Percentiles rank a stretch among this genome's conserved stretches.
These are phyloP conservation scores for Danionella dracula DNA, from an alignment of 2,797 vertebrate genomes.

Conservation along the genomic window DNA sequence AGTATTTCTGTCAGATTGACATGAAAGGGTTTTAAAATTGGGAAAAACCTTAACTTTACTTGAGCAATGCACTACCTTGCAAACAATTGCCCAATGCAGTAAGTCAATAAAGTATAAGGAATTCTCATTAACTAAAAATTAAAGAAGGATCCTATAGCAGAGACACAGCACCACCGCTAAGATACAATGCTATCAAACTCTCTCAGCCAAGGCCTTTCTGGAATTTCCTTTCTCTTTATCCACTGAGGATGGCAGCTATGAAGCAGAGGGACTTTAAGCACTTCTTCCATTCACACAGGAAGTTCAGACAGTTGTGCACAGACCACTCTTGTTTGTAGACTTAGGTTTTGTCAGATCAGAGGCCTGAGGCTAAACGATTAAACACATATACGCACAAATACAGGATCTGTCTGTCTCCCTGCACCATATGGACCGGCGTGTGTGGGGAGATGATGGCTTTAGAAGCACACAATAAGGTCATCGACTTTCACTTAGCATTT, in stretches of 20 bases:
- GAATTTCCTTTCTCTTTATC: slow-evolving; percentile 35
- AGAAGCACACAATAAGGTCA: slow-evolving; percentile 23
- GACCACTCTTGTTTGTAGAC: slow-evolving; percentile 36
- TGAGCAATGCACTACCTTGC: too few species aligned
- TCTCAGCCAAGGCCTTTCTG: slow-evolving; percentile 16
- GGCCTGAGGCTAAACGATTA: slow-evolving; percentile 37
- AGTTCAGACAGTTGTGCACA: slow-evolving; percentile 42
- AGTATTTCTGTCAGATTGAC: too few species aligned
- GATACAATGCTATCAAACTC: slow-evolving; percentile 29
- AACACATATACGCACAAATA: slow-evolving; percentile 33
- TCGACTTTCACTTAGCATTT: slow-evolving; percentile 25
- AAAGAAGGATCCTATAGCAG: too few species aligned
- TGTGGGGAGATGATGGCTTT: slow-evolving; percentile 1
- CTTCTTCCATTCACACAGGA: slow-evolving; percentile 29
- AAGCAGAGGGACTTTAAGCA: slow-evolving; percentile 27
- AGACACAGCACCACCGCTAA: neutral
- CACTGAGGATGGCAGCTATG: slow-evolving; percentile 9
- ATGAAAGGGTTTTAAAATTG: too few species aligned
- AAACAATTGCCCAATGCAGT: too few species aligned
- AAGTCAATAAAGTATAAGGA: too few species aligned
- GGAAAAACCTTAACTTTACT: too few species aligned
- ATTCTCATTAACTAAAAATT: too few species aligned
- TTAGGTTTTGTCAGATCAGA: slow-evolving; percentile 30
- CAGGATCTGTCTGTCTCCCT: slow-evolving; percentile 38
- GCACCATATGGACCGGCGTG: neutral